Evolutionary conservation across 2,113 vertebrate species (phyloP).

Genomic region (Takifugu flavidus): DNA sequence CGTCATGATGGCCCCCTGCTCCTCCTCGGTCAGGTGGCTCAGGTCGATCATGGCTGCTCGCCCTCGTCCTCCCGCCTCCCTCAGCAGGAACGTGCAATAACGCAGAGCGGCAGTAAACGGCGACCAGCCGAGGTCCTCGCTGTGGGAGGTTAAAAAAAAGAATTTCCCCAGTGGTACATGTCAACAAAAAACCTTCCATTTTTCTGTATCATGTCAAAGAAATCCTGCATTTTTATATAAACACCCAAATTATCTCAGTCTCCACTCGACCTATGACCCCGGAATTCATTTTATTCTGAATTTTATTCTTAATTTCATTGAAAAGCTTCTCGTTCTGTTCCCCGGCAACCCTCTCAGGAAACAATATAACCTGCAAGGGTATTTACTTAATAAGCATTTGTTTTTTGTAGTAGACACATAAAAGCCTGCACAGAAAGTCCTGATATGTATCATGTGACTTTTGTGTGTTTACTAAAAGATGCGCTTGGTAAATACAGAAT

Average conservation of each 20-base stretch:
- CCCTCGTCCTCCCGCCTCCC: constrained; percentile 16
- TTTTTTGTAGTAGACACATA: too few species aligned
- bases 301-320: too few species aligned
- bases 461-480: constrained; percentile 16
- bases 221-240: too few species aligned
- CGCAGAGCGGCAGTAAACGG: not conserved
- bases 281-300: too few species aligned
- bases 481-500: not conserved
- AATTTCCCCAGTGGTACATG: not conserved
- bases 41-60: constrained; percentile 89
- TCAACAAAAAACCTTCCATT: not conserved
- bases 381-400: too few species aligned
- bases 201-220: not conserved
- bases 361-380: too few species aligned
- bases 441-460: not conserved
- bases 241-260: not conserved
- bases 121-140: constrained; percentile 12
- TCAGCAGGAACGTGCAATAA: constrained; percentile 3
- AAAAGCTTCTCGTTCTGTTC: too few species aligned
- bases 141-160: not conserved
- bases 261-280: not conserved
- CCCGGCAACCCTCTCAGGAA: too few species aligned
- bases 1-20: constrained; percentile 87
- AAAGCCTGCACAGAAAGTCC: too few species aligned
- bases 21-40: constrained; percentile 93